Evolutionary conservation across 2,888 invertebrate genomes (phyloP), one percentile per base, ranked within the genome.

Genomic region (Drosophila testacea): DNA sequence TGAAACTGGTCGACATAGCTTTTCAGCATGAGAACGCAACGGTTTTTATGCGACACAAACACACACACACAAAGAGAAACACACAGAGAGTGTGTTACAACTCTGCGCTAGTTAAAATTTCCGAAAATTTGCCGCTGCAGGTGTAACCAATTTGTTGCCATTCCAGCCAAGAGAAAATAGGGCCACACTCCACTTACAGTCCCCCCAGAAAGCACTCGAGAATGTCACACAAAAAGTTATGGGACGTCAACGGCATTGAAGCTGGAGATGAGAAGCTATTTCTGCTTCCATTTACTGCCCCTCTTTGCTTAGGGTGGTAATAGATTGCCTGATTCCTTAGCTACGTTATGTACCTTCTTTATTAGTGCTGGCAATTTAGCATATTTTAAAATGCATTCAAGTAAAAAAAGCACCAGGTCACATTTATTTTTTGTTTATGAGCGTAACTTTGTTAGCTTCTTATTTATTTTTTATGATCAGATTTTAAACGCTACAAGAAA

Each of bases 41-140:
- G 63, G 59, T 71, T 85, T 69, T 83, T 87, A 87, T 81, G 67
- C 47, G 68, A 42, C 56, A 57, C 41, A 36, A 54, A 62, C 32
- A 57, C 36, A 48, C 27, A 50, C 36, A 62, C 13, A 44, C 27
- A 54, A 2, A 22, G 22, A 22, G 22, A 22, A 22, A 48, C 28
- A 54, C 36, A 62, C 13, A n/a, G n/a, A n/a, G n/a, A n/a, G n/a
- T n/a, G n/a, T 7, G 6, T 22, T 1, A 6, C 32, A 32, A 61
- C 44, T 56, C 69, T 66, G 44, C 68, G 86, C 70, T 75, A 79
- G 88, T 81, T 81, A 87, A 87, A 84, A 87, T 88, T 84, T 87
- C 67, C 68, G 61, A 80, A 82, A 85, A 88, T 83, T 76, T 76
- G 59, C 66, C 55, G 67, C 76, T 76, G 73, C 88, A 87, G 83